Evolutionary conservation across 2,888 invertebrate species (phyloP).

Genomic region (Epistrophe grossulariae): DNA sequence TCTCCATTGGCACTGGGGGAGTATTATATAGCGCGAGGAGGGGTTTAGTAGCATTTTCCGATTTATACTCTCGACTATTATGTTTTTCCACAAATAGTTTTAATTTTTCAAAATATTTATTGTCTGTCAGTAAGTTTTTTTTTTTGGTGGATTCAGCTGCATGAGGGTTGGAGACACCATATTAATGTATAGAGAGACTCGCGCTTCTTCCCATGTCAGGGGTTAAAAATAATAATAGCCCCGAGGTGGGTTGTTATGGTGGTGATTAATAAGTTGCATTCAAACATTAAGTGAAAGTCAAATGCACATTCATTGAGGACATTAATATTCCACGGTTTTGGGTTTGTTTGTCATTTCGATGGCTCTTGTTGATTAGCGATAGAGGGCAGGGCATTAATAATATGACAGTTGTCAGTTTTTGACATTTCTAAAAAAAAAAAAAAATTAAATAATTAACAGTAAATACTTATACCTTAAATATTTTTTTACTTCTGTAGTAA

Average conservation of each 20-base stretch:
- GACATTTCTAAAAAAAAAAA: slow-evolving; percentile 36
- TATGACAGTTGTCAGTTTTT: slow-evolving; percentile 62
- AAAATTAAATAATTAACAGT: too few species aligned
- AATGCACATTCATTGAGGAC: slow-evolving; percentile 75
- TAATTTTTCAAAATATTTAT: slow-evolving; percentile 75
- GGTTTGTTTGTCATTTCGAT: slow-evolving; percentile 35
- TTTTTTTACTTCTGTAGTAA: slow-evolving; percentile 56
- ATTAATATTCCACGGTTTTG: slow-evolving; percentile 68
- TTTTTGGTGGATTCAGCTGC: slow-evolving; percentile 21
- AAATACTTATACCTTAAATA: background rate
- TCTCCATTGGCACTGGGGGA: slow-evolving; percentile 27
- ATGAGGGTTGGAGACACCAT: slow-evolving; percentile 43
- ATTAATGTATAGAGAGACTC: slow-evolving; percentile 16
- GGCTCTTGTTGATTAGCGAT: slow-evolving; percentile 31
- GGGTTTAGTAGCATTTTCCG: slow-evolving; percentile 26
- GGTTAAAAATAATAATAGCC: slow-evolving; percentile 21
- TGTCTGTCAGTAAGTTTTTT: slow-evolving; percentile 71
- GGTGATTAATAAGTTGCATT: slow-evolving; percentile 75
- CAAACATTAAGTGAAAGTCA: slow-evolving; percentile 71
- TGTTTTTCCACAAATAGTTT: slow-evolving; percentile 66
- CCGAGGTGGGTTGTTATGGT: slow-evolving; percentile 46
- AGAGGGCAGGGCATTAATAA: slow-evolving; percentile 47
- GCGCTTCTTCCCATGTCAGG: slow-evolving; percentile 28
- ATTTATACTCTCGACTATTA: slow-evolving; percentile 2
- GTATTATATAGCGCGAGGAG: too few species aligned